Conservation (phyloP, 2,797 vertebrate species). For the Hephaestus fuliginosus region DNA sequence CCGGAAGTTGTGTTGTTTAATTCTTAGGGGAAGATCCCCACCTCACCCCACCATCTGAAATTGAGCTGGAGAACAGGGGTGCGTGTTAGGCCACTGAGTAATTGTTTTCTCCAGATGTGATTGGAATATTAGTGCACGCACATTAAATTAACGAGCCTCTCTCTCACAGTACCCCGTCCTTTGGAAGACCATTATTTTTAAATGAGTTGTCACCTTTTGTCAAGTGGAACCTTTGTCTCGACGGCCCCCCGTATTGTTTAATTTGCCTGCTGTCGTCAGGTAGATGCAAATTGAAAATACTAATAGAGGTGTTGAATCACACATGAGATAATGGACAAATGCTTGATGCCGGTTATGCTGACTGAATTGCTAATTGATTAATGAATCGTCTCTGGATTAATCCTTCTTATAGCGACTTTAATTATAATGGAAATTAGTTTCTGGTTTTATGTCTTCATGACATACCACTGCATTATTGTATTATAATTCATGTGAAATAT, state of each 20-base stretch:
- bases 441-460: slow-evolving; percentile 23
- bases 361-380: slow-evolving; percentile 63
- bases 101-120: slow-evolving; percentile 60
- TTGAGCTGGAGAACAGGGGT: slow-evolving; percentile 27
- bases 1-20: slow-evolving; percentile 22
- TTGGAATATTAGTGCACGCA: slow-evolving; percentile 35
- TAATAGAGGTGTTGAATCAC: slow-evolving; percentile 50
- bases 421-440: slow-evolving; percentile 42
- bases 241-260: slow-evolving; percentile 26
- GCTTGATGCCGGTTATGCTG: slow-evolving; percentile 31
- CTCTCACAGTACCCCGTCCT: slow-evolving; percentile 1
- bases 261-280: slow-evolving; percentile 42
- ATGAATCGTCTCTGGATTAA: slow-evolving; percentile 40
- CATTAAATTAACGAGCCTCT: slow-evolving; percentile 47
- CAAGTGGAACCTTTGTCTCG: slow-evolving; percentile 41
- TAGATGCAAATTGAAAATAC: slow-evolving; percentile 59
- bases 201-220: slow-evolving; percentile 61
- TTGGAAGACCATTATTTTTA: slow-evolving; percentile 49
- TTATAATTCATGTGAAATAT: background rate
- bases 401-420: background rate
- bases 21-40: slow-evolving; percentile 14
- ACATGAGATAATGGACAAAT: slow-evolving; percentile 41
- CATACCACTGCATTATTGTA: slow-evolving; percentile 8
- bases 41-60: slow-evolving; percentile 31
- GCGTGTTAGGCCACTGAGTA: slow-evolving; percentile 31